Base-by-base conservation (phyloP, 2,113 vertebrate genomes). In the Tinamus guttatus region DNA sequence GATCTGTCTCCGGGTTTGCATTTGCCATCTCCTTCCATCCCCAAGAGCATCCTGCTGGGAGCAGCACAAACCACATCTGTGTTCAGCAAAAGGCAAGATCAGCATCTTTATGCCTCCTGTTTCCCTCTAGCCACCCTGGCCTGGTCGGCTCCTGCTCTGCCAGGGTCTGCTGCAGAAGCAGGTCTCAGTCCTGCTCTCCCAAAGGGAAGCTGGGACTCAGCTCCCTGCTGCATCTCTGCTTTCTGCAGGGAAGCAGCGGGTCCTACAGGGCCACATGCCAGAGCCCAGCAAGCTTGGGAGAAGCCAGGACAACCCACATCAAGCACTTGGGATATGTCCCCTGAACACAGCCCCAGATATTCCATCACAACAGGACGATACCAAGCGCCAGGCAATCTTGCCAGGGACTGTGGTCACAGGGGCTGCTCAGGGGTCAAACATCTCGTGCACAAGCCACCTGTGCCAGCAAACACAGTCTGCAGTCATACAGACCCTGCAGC, bases 151-250 rank as follows among this genome's bases (percentile, higher is more conserved):
- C 51, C 81, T 77, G 58, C 16, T 38, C 67, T 45, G 54, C 74
- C 27, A 54, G 13, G 13, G 6, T 52, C 51, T 14, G 51, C 12
- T 64, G 73, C 67, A 40, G 82, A 21, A 17, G 16, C 8, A 1
- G 7, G 74, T 25, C 79, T 21, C 36, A 62, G 74, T 43, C 16
- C 0, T 3, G 3, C 13, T 5, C 45, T 34, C 51, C 83, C 40
- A 17, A 3, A 64, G 0, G 0, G 86, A 27, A 5, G 7, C 38
- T 3, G 8, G 21, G 11, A n/a, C 11, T 49, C 24, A 28, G 47
- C n/a, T 49, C 11, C 43, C 28, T 17, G 6, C 30, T 15, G 20
- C 30, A 5, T 14, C 59, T 62, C n/a, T 19, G n/a, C n/a, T 62
- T 36, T 13, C 13, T 9, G 41, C 19, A 13, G 41, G 63, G 18